Conservation (phyloP, 2,888 invertebrate genomes). For the Girardia tigrina region DNA sequence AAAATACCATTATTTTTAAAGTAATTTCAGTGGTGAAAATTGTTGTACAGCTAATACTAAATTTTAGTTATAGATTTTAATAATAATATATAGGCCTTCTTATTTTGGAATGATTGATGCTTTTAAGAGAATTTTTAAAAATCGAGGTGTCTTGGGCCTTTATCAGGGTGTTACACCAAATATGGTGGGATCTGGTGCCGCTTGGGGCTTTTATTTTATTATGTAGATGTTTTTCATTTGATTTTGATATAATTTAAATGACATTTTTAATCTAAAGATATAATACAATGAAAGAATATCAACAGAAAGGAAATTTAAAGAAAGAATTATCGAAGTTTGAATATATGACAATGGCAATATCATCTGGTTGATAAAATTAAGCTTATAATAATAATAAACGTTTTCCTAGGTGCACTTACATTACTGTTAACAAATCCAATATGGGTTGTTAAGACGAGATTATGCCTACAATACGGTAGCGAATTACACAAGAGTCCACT, state of each 20-base stretch:
- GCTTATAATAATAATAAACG: no score
- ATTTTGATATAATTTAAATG: slow-evolving; percentile 28
- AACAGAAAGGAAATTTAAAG: slow-evolving; percentile 65
- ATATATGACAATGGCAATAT: neutral
- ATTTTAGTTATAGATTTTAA: no score
- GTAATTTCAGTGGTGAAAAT: no score
- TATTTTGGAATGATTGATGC: slow-evolving; percentile 57
- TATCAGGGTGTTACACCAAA: slow-evolving; percentile 93
- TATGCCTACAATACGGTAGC: slow-evolving; percentile 73
- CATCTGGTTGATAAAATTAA: neutral
- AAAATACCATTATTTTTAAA: no score
- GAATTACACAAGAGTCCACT: slow-evolving; percentile 25
- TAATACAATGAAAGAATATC: slow-evolving; percentile 79
- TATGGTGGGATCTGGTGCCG: slow-evolving; percentile 83
- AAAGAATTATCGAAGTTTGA: slow-evolving; percentile 13
- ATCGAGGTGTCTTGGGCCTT: slow-evolving; percentile 67
- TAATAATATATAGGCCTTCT: slow-evolving; percentile 62
- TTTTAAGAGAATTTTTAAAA: slow-evolving; percentile 59
- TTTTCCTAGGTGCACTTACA: slow-evolving; percentile 61
- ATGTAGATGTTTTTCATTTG: slow-evolving; percentile 56
- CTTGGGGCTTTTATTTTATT: slow-evolving; percentile 96
- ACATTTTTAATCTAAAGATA: slow-evolving; percentile 60
- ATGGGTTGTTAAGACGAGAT: slow-evolving; percentile 92
- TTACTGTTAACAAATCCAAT: slow-evolving; percentile 86
- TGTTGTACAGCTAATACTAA: no score